Evolutionary conservation across 2,113 vertebrate species (phyloP).

Genomic region (Pogonocichla stellata): DNA sequence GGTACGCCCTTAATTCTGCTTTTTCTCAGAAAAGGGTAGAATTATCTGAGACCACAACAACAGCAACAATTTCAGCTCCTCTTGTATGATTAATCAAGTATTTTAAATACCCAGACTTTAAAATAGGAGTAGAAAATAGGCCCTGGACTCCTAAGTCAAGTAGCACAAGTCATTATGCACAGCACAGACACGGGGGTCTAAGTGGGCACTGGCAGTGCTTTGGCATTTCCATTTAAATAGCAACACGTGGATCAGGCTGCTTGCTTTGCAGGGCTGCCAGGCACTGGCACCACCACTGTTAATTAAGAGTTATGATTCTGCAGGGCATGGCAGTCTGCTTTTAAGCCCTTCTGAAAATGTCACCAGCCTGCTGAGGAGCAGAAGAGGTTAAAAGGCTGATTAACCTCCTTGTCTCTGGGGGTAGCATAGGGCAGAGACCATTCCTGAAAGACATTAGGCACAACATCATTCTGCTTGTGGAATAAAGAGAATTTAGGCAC

Average conservation of each 20-base stretch:
- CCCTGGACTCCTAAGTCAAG: not conserved
- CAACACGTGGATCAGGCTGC: not conserved
- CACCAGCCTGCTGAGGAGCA: not conserved
- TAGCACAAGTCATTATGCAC: not conserved
- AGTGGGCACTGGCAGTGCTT: not conserved
- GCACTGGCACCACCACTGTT: not conserved
- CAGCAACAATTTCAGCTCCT: not conserved
- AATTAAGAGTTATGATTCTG: not conserved
- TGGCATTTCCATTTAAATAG: not conserved
- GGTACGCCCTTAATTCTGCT: not conserved
- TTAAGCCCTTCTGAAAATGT: not conserved
- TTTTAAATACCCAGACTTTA: not conserved
- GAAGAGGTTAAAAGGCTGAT: not conserved
- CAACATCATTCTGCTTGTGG: not conserved
- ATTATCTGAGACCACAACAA: not conserved
- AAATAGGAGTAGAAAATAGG: not conserved
- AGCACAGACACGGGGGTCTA: fast-evolving
- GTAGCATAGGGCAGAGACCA: not conserved
- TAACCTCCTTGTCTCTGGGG: not conserved
- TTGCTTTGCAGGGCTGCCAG: not conserved
- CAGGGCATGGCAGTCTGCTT: not conserved
- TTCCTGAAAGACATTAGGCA: not conserved
- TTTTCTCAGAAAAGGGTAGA: not conserved
- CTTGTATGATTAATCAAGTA: not conserved
- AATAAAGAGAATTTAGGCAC: not conserved